Evolutionary conservation across 1,140 invertebrate species (phyloP).

Genomic region (Sycobia sp.): DNA sequence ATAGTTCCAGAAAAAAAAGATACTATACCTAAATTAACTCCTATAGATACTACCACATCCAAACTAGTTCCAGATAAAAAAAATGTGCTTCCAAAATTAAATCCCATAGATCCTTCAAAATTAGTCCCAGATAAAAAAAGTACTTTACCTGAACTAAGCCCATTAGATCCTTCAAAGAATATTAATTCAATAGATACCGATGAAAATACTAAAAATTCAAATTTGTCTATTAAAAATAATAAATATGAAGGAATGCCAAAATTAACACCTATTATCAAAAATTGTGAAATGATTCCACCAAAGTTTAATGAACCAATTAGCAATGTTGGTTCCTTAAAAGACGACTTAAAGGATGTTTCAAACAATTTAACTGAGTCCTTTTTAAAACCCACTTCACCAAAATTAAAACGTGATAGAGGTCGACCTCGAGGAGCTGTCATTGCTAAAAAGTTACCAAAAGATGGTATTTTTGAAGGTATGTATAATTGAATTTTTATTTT

Average conservation of each 20-base stretch:
- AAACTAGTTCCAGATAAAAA: conserved; percentile 29
- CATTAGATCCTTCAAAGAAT: conserved; percentile 24
- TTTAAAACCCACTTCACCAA: conserved; percentile 49
- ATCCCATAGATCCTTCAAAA: conserved; percentile 25
- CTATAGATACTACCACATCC: conserved; percentile 4
- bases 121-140: conserved; percentile 17
- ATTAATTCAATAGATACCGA: conserved; percentile 29
- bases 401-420: conserved; percentile 48
- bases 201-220: conserved; percentile 34
- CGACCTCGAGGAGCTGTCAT: conserved; percentile 42
- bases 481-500: conserved; percentile 15
- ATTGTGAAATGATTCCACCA: conserved; percentile 41
- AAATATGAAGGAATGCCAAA: conserved; percentile 59
- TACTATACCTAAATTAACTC: conserved; percentile 17
- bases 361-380: conserved; percentile 51
- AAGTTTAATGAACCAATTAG: conserved; percentile 46
- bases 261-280: conserved; percentile 56
- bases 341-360: conserved; percentile 40
- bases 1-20: conserved; percentile 36
- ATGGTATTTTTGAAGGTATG: conserved; percentile 50
- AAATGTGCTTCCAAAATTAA: conserved; percentile 29
- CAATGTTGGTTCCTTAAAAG: conserved; percentile 41
- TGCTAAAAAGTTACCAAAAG: conserved; percentile 49
- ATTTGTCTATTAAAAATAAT: conserved; percentile 43
- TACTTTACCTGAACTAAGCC: conserved; percentile 29